Base-by-base conservation (phyloP, 2,113 vertebrate species). In the Daubentonia madagascariensis region DNA sequence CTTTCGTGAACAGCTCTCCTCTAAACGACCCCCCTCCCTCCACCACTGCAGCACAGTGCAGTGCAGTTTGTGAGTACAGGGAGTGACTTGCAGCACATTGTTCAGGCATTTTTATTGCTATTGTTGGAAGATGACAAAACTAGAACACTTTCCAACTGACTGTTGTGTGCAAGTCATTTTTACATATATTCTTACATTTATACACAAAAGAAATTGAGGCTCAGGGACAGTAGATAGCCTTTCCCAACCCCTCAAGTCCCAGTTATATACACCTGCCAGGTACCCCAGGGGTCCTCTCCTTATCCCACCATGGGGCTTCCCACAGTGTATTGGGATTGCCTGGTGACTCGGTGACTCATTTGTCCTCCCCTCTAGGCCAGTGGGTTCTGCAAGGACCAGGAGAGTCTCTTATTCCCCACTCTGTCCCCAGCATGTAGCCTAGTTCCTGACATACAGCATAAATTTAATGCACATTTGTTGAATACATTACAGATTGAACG, bases 341-440 rank as follows among this genome's bases (percentile, higher is more conserved):
- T 0, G 3, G 1, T 9, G 52, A 90, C 23, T 52, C 1, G 0
- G 2, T 13, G 59, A 92, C 30, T 52, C 1, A 0, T 30, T 37
- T 63, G 7, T 37, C 45, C 54, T 80, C 30, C 8, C 20, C 2
- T 30, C 59, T 45, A 65, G 63, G 35, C 45, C 35, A 43, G 5
- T 9, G 52, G 45, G 43, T 43, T 48, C 50, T 59, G n/a, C 23
- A 8, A 85, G 50, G 35, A 45, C 11, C 52, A 48, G 25, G 14
- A 54, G 35, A 35, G 63, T 48, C 52, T 50, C 63, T 76, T 9
- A 3, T 16, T 32, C 23, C 80, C n/a, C 10, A 1, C 18, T 6
- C 25, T 18, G 28, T 35, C 50, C 32, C n/a, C 57, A 45, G 32
- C 65, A 50, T 10, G 28, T 0, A 22, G 30, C 25, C 40, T 16